These are phyloP conservation scores for Acanthoscelides obtectus DNA, from an alignment of 2,888 invertebrate species.

Conservation along the genomic window DNA sequence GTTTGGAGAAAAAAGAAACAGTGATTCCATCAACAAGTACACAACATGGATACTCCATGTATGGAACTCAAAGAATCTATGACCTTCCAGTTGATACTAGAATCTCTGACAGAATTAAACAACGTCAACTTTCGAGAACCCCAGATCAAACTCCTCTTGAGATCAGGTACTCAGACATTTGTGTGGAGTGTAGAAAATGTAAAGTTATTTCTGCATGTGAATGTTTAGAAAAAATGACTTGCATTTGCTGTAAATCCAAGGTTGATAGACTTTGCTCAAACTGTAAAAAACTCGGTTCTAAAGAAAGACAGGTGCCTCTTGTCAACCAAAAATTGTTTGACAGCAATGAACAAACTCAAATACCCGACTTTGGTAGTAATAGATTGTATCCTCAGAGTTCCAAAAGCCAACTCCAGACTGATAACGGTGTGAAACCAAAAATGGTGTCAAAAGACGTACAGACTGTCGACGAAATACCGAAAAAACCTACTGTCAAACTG, in stretches of 20 bases:
- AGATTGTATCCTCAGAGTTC: neutral
- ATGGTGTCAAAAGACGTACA: neutral
- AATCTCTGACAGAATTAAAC: constrained; percentile 41
- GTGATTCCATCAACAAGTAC: neutral
- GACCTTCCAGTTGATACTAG: constrained; percentile 32
- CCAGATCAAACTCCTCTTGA: neutral
- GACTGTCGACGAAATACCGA: neutral
- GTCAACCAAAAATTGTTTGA: neutral
- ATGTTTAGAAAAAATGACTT: neutral
- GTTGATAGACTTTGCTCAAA: neutral
- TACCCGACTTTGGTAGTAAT: neutral
- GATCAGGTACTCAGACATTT: neutral
- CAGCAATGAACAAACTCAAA: neutral
- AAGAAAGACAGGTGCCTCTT: neutral
- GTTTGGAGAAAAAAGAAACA: neutral
- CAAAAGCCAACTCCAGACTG: neutral
- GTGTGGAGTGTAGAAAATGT: neutral
- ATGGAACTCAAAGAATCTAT: neutral
- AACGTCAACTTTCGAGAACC: neutral
- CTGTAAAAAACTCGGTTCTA: neutral
- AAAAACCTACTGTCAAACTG: neutral
- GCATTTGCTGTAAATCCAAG: neutral
- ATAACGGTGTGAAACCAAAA: neutral
- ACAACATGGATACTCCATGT: neutral
- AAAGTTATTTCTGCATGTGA: neutral